Conservation (phyloP, 2,113 vertebrate species). For the Psephotus haematonotus region DNA sequence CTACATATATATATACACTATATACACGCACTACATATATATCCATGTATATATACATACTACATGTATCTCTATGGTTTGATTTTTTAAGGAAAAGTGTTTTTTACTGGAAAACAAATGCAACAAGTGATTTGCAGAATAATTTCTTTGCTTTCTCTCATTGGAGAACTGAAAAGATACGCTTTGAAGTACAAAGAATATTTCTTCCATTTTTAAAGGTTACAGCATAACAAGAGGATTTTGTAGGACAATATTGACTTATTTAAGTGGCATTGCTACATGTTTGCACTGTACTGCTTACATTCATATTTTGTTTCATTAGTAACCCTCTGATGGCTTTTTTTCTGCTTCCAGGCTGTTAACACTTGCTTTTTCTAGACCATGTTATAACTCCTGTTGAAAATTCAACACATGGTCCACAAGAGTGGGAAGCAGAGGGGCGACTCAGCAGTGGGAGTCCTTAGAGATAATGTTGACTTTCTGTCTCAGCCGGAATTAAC, state of each 20-base stretch:
- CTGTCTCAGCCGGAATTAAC: neutral
- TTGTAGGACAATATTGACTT: neutral
- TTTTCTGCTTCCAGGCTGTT: neutral
- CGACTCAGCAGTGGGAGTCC: neutral
- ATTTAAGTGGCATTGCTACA: neutral
- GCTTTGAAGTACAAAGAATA: neutral
- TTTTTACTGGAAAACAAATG: neutral
- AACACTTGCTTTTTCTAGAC: neutral
- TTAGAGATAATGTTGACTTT: neutral
- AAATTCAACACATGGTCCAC: neutral
- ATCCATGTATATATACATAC: neutral
- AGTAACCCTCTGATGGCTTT: neutral
- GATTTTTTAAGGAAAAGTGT: neutral
- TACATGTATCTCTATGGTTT: neutral
- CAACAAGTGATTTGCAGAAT: neutral
- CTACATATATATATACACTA: neutral
- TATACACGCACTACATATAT: too few relatives aligned
- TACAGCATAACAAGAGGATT: neutral
- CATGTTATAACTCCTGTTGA: neutral
- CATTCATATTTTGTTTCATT: neutral
- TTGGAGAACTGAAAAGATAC: neutral
- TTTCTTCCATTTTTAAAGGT: neutral
- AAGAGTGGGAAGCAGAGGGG: neutral
- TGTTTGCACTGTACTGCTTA: neutral
- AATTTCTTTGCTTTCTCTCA: neutral